Base-by-base conservation (phyloP, 2,113 vertebrate species). In the Atractosteus spatula region DNA sequence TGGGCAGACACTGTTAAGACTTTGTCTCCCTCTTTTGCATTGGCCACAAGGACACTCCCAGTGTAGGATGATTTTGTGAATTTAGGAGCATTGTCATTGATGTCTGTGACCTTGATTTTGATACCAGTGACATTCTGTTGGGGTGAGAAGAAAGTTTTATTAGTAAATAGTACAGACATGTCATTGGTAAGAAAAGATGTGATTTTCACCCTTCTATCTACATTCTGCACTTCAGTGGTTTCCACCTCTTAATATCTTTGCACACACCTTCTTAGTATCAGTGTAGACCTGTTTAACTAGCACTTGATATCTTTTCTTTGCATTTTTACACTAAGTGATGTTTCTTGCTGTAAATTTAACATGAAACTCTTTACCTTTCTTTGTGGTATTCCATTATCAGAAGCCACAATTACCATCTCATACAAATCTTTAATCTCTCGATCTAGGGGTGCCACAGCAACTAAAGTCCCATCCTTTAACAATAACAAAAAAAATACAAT, bases 381-480 rank as follows among this genome's bases (percentile, higher is more conserved):
- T 62, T 74, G 82, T 14, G 93, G 93, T 14, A 59, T 73, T 55
- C 92, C 92, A 0, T 82, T 71, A 62, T 94, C 93, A 8, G 83
- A 83, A 0, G 91, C 90, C 65, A 77, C 70, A 57, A 93, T 41
- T 7, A 89, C 8, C 65, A 94, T 71, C 2, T 91, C 83, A 3
- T 92, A 85, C 0, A 67, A 68, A 0, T 90, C 91, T 70, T 74
- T 89, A 0, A 10, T 74, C 77, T 95, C 93, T 63, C 93, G 84
- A 76, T 94, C 93, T 54, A 95, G 68, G 3, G 74, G 13, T 2
- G 82, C 79, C 0, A 82, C 78, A 55, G 74, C 82, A 67, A 83
- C 68, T 72, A 94, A 14, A 0, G 10, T 91, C 71, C 92, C 91
- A 41, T 94, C 83, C 93, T 94, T 73, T 45, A 79, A 62, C 65